phyloP scores from a whole-genome alignment of 2,888 invertebrate species.

The Trimorus sp. region DNA sequence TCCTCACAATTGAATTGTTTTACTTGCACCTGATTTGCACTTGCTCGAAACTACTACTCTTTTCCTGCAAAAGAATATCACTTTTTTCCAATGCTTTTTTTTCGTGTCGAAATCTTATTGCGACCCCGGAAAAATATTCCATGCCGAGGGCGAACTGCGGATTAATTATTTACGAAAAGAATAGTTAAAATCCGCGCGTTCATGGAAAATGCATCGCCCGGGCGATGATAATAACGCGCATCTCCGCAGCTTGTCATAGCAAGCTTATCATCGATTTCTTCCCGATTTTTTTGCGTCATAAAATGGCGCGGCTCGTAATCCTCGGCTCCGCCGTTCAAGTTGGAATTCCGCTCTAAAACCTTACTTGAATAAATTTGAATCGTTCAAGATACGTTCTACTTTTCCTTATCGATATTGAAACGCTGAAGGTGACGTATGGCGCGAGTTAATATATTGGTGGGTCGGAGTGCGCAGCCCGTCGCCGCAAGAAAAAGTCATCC shows the following conservation, averaged over 20 bases:
- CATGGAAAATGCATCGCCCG: conserved; percentile 57
- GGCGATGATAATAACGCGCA: conserved; percentile 53
- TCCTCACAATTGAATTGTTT: too few species aligned
- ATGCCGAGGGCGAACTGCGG: conserved; percentile 4
- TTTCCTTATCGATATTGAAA: conserved; percentile 67
- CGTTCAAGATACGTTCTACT: conserved; percentile 65
- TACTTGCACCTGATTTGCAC: too few species aligned
- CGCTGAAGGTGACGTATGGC: conserved; percentile 65
- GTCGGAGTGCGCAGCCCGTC: conserved; percentile 50
- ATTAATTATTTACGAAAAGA: conserved; percentile 56
- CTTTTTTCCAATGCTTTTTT: conserved; percentile 33
- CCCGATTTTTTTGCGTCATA: conserved; percentile 63
- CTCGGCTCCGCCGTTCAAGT: conserved; percentile 63
- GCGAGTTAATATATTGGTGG: conserved; percentile 61
- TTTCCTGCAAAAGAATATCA: too few species aligned
- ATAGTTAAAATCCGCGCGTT: conserved; percentile 40
- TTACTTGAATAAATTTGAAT: conserved; percentile 68
- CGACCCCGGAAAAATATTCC: conserved; percentile 22
- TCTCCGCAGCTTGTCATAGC: conserved; percentile 61
- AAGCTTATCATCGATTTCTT: conserved; percentile 64
- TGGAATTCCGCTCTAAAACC: conserved; percentile 63
- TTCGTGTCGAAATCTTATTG: conserved; percentile 39
- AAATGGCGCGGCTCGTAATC: conserved; percentile 65
- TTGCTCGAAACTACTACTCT: too few species aligned
- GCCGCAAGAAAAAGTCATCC: conserved; percentile 51